Evolutionary conservation across 2,113 vertebrate species (phyloP), one percentile per base, ranked within the genome.

Genomic region (Chaetops frenatus): DNA sequence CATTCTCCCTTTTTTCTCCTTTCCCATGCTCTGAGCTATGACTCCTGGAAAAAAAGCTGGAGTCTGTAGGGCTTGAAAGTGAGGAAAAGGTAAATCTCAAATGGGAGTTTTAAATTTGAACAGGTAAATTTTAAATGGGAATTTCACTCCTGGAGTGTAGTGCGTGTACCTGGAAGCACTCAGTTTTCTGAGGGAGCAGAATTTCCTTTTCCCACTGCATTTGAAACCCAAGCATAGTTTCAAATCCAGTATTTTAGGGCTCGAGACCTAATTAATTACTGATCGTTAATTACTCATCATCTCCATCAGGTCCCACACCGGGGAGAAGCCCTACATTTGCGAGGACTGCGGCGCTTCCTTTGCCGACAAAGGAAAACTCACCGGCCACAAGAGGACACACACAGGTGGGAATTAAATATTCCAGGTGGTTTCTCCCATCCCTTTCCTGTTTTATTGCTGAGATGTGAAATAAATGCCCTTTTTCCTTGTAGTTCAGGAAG

Each of bases 271-370:
- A 17, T 13, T 72, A 47, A 25, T 69, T n/a, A 40, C 40, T 35
- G 10, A 18, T 22, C 4, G 0, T 19, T 35, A 47, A 15, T 60
- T 19, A 10, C 69, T 45, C 2, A 4, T 31, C 91, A 4, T 31
- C 91, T 56, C 62, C 3, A 27, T 31, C 40, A 98, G 97, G 76
- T 97, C 96, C 60, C 97, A 98, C 51, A 98, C 97, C 2, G 97
- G 97, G 54, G 97, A 98, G 82, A 98, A 96, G 87, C 97, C 97
- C 1, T 98, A 98, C 29, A 79, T 98, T 28, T 98, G 97, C 42
- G 97, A 98, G 76, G 97, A 97, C 20, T 98, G 97, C 0, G 97
- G 97, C 2, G 95, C 96, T 21, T 96, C 96, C 60, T 98, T 98
- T 80, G 94, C 92, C 0, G 94, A 97, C 82, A 97, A 36, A 84